These are phyloP conservation scores for Whitmania pigra DNA, from an alignment of 1,140 invertebrate species.

Conservation along the genomic window DNA sequence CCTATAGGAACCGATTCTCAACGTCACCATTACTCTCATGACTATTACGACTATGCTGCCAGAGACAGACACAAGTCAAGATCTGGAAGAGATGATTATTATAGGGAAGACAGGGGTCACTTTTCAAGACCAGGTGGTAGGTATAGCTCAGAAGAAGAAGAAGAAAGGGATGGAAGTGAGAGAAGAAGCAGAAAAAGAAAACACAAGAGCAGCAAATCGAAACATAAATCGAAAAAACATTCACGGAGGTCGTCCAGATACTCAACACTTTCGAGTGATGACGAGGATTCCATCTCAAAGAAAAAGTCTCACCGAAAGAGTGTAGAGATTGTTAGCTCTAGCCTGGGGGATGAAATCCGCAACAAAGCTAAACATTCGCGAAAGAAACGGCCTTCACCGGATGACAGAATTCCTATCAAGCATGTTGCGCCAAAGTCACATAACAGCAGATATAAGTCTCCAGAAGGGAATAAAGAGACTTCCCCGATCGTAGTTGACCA, in stretches of 20 bases:
- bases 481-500: no score
- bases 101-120: not conserved
- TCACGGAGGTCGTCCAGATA: not conserved
- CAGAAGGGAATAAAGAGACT: not conserved
- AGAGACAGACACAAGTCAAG: not conserved
- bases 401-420: not conserved
- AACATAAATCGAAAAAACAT: conserved; percentile 10
- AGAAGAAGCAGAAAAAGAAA: conserved; percentile 7
- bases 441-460: not conserved
- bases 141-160: not conserved
- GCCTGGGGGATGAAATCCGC: not conserved
- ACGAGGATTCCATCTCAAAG: not conserved
- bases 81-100: conserved; percentile 1
- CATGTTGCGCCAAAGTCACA: not conserved
- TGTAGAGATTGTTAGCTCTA: not conserved
- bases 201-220: conserved; percentile 8
- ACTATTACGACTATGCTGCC: not conserved
- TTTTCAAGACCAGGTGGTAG: not conserved
- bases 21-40: conserved; percentile 1
- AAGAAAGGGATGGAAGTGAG: not conserved
- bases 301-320: not conserved
- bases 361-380: not conserved
- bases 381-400: not conserved
- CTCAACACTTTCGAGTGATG: not conserved
- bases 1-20: not conserved